Conservation (phyloP, 1,140 invertebrate genomes). For the Trinorchestia longiramus region DNA sequence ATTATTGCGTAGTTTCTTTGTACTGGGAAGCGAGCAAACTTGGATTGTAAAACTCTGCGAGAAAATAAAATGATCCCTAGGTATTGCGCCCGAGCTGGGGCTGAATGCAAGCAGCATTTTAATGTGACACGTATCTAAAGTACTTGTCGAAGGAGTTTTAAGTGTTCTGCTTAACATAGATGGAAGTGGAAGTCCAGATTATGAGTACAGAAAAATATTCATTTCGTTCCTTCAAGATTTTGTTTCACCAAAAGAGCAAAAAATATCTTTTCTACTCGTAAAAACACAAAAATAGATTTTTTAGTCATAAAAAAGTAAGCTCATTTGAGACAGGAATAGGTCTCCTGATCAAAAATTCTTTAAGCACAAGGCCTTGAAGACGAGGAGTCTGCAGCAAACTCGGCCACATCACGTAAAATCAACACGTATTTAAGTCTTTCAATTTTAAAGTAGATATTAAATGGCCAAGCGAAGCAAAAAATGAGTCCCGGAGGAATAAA, state of each 20-base stretch:
- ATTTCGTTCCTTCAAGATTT: not conserved
- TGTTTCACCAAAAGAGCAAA: not conserved
- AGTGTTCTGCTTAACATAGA: not conserved
- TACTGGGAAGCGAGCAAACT: not conserved
- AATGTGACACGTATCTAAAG: not conserved
- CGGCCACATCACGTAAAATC: not conserved
- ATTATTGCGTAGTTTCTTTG: not conserved
- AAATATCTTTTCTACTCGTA: not conserved
- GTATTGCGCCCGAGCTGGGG: not conserved
- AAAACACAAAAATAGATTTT: not conserved
- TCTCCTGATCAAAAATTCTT: not conserved
- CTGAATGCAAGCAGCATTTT: not conserved
- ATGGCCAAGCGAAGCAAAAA: not conserved
- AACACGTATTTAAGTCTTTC: not conserved
- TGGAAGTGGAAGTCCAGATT: not conserved
- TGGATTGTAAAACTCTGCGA: not conserved
- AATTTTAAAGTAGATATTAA: not conserved
- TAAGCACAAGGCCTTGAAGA: not conserved
- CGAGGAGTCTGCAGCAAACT: not conserved
- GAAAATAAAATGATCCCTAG: not conserved
- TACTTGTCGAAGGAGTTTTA: not conserved
- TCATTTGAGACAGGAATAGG: not conserved
- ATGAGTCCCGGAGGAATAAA: not conserved
- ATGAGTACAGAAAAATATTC: not conserved
- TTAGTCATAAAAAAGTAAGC: not conserved